phyloP scores from a whole-genome alignment of 2,888 invertebrate genomes.

The Apamea monoglypha region DNA sequence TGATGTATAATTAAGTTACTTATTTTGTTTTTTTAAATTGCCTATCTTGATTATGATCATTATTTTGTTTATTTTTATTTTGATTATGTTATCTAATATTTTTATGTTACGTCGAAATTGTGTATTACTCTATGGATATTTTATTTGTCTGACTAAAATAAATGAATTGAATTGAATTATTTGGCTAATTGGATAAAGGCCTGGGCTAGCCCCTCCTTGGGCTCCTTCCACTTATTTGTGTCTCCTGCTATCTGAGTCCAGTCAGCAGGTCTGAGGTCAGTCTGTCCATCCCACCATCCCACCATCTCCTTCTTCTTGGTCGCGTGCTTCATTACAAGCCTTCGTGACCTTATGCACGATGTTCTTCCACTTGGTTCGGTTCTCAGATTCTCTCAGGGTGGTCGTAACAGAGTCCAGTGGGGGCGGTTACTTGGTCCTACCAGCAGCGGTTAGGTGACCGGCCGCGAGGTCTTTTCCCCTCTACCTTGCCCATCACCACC shows the following conservation, averaged over 20 bases:
- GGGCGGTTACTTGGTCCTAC: background rate
- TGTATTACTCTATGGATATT: too few relatives aligned
- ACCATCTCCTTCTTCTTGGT: too few relatives aligned
- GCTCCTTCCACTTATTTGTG: background rate
- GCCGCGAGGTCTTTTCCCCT: background rate
- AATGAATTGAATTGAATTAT: too few relatives aligned
- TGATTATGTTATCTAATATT: too few relatives aligned
- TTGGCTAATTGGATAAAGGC: background rate
- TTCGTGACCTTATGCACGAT: background rate
- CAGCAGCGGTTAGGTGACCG: background rate
- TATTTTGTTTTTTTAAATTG: too few relatives aligned
- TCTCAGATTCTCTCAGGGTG: background rate
- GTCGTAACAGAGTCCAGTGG: background rate
- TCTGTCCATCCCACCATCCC: background rate
- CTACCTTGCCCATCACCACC: background rate
- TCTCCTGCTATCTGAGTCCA: background rate
- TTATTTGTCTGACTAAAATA: too few relatives aligned
- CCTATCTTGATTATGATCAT: too few relatives aligned
- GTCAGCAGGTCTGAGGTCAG: background rate
- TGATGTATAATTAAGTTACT: too few relatives aligned
- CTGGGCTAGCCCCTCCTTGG: background rate
- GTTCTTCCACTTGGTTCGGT: background rate
- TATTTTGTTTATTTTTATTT: too few relatives aligned
- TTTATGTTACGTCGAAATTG: too few relatives aligned
- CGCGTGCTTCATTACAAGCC: background rate